Conservation (phyloP, 2,797 vertebrate species). For the Lagorchestes hirsutus region DNA sequence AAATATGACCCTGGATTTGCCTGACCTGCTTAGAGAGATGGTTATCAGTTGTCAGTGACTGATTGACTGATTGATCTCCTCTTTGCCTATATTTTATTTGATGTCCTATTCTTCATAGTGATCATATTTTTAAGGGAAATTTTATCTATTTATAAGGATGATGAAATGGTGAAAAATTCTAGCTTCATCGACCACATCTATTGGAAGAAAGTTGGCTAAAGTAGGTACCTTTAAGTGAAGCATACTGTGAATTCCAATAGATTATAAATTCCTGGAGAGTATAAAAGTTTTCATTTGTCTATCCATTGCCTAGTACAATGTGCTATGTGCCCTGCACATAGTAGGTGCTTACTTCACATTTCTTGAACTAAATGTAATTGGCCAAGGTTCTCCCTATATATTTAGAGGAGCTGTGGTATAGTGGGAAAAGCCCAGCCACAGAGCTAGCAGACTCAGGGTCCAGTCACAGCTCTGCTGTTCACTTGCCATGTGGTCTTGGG, state of each 20-base stretch:
- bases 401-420: not conserved
- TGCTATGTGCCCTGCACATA: not conserved
- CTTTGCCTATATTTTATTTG: not conserved
- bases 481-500: no score
- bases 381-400: not conserved
- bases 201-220: slow-evolving; percentile 1
- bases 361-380: not conserved
- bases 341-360: not conserved
- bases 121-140: not conserved
- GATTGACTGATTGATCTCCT: not conserved
- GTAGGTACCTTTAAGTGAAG: not conserved
- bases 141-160: not conserved
- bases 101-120: not conserved
- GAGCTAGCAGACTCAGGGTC: not conserved
- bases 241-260: not conserved
- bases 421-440: not conserved
- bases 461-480: not conserved
- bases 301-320: not conserved
- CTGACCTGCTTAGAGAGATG: not conserved
- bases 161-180: not conserved
- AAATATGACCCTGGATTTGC: not conserved
- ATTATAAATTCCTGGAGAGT: not conserved
- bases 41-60: not conserved
- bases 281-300: not conserved
- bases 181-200: not conserved